phyloP scores from a whole-genome alignment of 2,113 vertebrate species.

The Theristicus caerulescens region DNA sequence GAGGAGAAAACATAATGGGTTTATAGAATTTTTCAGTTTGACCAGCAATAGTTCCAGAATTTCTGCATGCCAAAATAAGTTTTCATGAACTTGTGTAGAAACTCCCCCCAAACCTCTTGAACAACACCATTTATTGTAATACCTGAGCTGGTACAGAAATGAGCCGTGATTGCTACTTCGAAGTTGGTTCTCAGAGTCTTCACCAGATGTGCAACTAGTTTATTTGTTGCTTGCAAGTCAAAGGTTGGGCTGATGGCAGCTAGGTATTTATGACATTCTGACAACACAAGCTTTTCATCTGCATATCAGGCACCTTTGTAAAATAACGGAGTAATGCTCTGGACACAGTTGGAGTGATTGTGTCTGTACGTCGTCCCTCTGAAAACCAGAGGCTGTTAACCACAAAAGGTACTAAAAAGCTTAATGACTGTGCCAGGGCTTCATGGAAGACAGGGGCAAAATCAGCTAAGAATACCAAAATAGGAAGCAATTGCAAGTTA shows the following conservation, averaged over 20 bases:
- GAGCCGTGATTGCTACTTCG: background rate
- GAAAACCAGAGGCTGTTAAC: background rate
- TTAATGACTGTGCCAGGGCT: background rate
- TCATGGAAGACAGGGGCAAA: background rate
- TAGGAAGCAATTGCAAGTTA: background rate
- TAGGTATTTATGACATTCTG: background rate
- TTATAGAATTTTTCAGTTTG: background rate
- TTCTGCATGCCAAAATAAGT: background rate
- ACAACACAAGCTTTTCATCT: background rate
- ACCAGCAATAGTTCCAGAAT: background rate
- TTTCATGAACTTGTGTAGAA: background rate
- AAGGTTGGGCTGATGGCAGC: background rate
- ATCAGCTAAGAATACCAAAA: background rate
- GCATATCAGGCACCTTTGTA: background rate
- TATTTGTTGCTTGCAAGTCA: background rate
- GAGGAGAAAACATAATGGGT: background rate
- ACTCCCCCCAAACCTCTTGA: background rate
- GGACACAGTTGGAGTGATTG: background rate
- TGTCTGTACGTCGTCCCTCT: background rate
- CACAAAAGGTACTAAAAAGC: background rate
- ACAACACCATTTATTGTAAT: background rate
- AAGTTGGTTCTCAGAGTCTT: background rate
- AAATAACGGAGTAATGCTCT: background rate
- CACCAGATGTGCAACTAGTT: background rate
- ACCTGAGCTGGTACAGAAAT: background rate